Evolutionary conservation across 2,797 vertebrate species (phyloP).

Genomic region (Petrocephalus sullivani): DNA sequence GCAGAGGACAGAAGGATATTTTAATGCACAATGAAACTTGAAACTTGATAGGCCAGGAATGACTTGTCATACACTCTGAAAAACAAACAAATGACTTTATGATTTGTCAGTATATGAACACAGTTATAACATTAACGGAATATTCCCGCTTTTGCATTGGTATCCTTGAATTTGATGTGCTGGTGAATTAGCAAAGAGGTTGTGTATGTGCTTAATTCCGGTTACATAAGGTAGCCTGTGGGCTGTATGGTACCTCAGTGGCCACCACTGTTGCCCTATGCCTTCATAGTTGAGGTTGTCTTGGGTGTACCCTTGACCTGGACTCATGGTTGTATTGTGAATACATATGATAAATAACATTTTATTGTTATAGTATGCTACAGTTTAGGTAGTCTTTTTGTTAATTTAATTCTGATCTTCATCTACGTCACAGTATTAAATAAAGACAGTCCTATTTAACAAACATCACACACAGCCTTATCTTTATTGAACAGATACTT

Average conservation of each 20-base stretch:
- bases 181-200: neutral
- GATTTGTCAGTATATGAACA: conserved; percentile 21
- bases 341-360: neutral
- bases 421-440: neutral
- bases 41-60: neutral
- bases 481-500: conserved; percentile 4
- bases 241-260: no score
- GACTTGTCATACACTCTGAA: conserved; percentile 39
- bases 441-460: neutral
- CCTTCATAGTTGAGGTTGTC: neutral
- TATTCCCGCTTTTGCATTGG: neutral
- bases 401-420: neutral
- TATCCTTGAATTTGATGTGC: neutral
- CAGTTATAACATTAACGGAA: neutral
- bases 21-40: neutral
- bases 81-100: conserved; percentile 52
- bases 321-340: neutral
- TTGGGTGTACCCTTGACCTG: neutral
- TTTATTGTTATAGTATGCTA: neutral
- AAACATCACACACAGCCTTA: neutral
- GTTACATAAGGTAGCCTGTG: no score
- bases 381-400: neutral
- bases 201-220: neutral
- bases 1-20: neutral
- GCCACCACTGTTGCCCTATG: neutral